Evolutionary conservation across 1,140 invertebrate genomes (phyloP).

Genomic region (Cherax quadricarinatus): DNA sequence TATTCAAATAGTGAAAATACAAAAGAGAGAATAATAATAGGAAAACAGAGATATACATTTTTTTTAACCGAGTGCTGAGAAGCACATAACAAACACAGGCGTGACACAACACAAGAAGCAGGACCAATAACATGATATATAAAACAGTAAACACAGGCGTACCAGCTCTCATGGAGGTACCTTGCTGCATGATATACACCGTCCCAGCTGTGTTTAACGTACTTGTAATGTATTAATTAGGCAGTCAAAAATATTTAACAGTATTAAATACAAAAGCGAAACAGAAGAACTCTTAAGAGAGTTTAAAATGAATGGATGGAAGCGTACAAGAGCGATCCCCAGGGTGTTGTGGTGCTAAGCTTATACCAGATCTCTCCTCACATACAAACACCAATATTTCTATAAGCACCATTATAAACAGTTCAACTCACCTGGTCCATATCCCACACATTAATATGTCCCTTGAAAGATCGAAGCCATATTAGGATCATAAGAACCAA

Average conservation of each 20-base stretch:
- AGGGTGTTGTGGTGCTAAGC: neutral
- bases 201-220: neutral
- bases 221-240: too few relatives aligned
- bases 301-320: too few relatives aligned
- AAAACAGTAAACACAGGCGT: neutral
- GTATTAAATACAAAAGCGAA: neutral
- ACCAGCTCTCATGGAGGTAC: neutral
- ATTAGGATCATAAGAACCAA: constrained; percentile 28
- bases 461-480: constrained; percentile 58
- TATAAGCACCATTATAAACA: neutral
- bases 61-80: too few relatives aligned
- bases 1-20: too few relatives aligned
- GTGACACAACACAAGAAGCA: neutral
- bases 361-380: neutral
- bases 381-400: neutral
- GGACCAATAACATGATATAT: neutral
- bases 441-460: constrained; percentile 56
- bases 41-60: too few relatives aligned
- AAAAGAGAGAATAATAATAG: too few relatives aligned
- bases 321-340: neutral
- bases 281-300: neutral
- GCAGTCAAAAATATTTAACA: neutral
- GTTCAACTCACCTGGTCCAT: constrained; percentile 56
- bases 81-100: neutral
- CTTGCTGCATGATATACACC: neutral